These are phyloP conservation scores for Coregonus suidteri DNA, from an alignment of 2,797 vertebrate genomes.

Conservation along the genomic window DNA sequence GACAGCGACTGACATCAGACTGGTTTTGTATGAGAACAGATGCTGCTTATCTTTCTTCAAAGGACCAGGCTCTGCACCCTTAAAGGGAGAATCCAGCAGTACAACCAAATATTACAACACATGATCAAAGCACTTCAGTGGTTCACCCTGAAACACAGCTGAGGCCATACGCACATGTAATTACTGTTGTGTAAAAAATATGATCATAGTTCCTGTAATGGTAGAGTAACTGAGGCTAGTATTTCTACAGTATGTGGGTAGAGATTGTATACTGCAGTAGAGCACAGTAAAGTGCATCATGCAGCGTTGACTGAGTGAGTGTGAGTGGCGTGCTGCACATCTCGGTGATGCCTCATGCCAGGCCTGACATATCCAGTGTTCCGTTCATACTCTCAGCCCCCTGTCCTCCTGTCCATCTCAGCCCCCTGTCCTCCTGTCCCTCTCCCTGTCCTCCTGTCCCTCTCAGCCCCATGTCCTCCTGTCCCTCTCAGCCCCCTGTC, in stretches of 20 bases:
- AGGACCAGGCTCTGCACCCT: slow-evolving; percentile 35
- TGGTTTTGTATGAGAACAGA: slow-evolving; percentile 35
- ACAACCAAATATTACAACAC: slow-evolving; percentile 32
- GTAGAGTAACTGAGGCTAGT: neutral
- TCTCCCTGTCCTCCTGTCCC: too few species aligned
- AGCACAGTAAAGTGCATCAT: neutral
- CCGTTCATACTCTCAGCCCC: neutral
- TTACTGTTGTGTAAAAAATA: slow-evolving; percentile 35
- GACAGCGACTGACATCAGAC: slow-evolving; percentile 14
- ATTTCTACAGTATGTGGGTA: neutral
- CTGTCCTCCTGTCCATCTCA: too few species aligned
- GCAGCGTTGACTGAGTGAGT: too few species aligned
- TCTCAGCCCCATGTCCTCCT: too few species aligned
- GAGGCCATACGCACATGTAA: slow-evolving; percentile 30
- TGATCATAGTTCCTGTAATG: neutral
- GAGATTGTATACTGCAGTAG: neutral
- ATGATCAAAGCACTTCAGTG: slow-evolving; percentile 54
- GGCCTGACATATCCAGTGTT: neutral
- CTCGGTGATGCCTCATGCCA: too few species aligned
- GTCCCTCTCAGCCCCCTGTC: too few species aligned
- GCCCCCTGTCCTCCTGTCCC: too few species aligned
- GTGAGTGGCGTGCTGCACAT: too few species aligned
- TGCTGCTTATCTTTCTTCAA: slow-evolving; percentile 57
- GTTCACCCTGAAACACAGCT: slow-evolving; percentile 40
- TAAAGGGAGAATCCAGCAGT: slow-evolving; percentile 41